A percentile compares a stretch with the other conserved stretches of the same genome.
These are phyloP conservation scores for Ophion ellenae DNA, from an alignment of 2,888 invertebrate species.

Conservation along the genomic window DNA sequence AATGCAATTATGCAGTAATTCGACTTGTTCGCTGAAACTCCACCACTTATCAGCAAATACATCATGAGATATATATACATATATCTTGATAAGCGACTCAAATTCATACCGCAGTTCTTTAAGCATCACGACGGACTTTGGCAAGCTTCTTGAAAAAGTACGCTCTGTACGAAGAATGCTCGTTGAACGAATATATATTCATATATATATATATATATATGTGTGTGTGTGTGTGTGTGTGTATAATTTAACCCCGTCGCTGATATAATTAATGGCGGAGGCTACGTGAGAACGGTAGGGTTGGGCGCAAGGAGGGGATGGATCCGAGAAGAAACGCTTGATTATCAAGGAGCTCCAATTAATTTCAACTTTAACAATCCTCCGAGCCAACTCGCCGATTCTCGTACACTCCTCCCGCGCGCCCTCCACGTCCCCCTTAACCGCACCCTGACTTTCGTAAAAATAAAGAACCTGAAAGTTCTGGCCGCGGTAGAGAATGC, in stretches of 20 bases:
- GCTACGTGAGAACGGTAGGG: not conserved
- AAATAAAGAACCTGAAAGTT: not conserved
- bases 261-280: constrained; percentile 58
- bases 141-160: constrained; percentile 37
- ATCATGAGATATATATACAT: not conserved
- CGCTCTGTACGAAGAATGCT: constrained; percentile 19
- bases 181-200: not conserved
- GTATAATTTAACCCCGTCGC: constrained; percentile 11
- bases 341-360: constrained; percentile 60
- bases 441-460: constrained; percentile 17
- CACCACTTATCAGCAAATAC: constrained; percentile 12
- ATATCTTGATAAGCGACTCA: constrained; percentile 26
- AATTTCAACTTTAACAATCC: constrained; percentile 59
- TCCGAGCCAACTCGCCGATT: constrained; percentile 31
- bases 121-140: constrained; percentile 46
- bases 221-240: no score
- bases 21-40: constrained; percentile 29
- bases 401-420: not conserved
- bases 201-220: no score
- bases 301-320: constrained; percentile 14
- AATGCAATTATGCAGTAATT: constrained; percentile 6
- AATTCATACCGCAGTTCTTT: constrained; percentile 33
- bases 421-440: not conserved
- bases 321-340: constrained; percentile 45
- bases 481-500: not conserved